A percentile compares a stretch with the other conserved stretches of the same genome.
Evolutionary conservation across 2,888 invertebrate species (phyloP).

Genomic region (Tetragonisca angustula): DNA sequence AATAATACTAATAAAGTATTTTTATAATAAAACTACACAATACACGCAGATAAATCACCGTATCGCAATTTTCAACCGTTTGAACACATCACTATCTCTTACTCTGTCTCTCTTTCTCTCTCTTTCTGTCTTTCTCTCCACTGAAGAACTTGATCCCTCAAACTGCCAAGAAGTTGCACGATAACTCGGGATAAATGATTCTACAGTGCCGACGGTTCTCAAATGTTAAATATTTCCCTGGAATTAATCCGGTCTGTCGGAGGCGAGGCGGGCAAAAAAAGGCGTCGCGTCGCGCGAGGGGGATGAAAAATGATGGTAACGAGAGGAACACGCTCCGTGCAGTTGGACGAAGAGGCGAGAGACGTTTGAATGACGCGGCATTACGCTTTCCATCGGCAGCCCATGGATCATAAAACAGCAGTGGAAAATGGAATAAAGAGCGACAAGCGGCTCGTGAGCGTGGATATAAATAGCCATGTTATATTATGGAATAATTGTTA

Average conservation of each 20-base stretch:
- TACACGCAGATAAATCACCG: neutral
- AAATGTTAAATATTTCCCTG: constrained; percentile 10
- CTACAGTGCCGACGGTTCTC: neutral
- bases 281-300: neutral
- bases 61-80: neutral
- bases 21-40: neutral
- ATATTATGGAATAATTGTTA: constrained; percentile 45
- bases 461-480: constrained; percentile 28
- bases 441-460: constrained; percentile 9
- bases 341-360: neutral
- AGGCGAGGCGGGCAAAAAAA: too few relatives aligned
- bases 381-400: neutral
- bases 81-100: neutral
- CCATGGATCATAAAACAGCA: constrained; percentile 22
- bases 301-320: constrained; percentile 29
- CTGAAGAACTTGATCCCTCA: neutral
- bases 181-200: neutral
- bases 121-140: too few relatives aligned
- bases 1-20: too few relatives aligned
- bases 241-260: constrained; percentile 1
- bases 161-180: neutral
- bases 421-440: constrained; percentile 21
- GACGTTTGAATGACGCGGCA: constrained; percentile 8
- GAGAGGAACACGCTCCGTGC: neutral
- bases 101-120: neutral